Evolutionary conservation across 1,140 invertebrate genomes (phyloP), one percentile per base, ranked within the genome.

Genomic region (Leptonema lineaticorne): DNA sequence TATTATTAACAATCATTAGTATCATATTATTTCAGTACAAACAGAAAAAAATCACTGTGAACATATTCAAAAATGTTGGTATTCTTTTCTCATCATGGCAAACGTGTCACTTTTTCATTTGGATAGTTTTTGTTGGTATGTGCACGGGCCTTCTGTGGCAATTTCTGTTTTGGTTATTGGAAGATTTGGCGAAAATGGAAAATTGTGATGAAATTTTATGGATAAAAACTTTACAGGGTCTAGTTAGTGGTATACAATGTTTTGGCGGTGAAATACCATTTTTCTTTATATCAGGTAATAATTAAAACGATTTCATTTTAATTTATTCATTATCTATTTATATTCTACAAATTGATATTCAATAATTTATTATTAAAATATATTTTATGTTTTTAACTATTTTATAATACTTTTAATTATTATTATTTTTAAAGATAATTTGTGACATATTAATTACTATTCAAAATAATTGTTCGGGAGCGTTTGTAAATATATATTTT

Each of bases 221-320:
- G 78, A 84, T 91, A 6, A 94, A 95, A 79, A 90, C 93, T 0
- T 76, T 97, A 1, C 88, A 96, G 78, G 95, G 94, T 0, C 73
- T 88, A 0, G 87, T 88, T 3, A 88, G 90, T 75, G 88, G 88
- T 3, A 85, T 95, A 53, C 91, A 95, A 76, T 92, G 90, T 71
- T 90, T 96, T 73, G 80, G 88, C 22, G 95, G 95, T n/a, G 93
- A 96, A 80, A 78, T 95, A 67, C 93, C 93, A 0, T 93, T 95
- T 73, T 92, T 96, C 80, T 94, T 95, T 76, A 75, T 93, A 11
- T 93, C 93, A 16, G 87, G 88, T 83, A 76, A 75, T n/a, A n/a
- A n/a, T n/a, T n/a, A n/a, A n/a, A n/a, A n/a, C n/a, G n/a, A n/a
- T n/a, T n/a, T n/a, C n/a, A n/a, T n/a, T n/a, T n/a, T n/a, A n/a